Base-by-base conservation (phyloP, 2,113 vertebrate species). In the Gulo gulo region DNA sequence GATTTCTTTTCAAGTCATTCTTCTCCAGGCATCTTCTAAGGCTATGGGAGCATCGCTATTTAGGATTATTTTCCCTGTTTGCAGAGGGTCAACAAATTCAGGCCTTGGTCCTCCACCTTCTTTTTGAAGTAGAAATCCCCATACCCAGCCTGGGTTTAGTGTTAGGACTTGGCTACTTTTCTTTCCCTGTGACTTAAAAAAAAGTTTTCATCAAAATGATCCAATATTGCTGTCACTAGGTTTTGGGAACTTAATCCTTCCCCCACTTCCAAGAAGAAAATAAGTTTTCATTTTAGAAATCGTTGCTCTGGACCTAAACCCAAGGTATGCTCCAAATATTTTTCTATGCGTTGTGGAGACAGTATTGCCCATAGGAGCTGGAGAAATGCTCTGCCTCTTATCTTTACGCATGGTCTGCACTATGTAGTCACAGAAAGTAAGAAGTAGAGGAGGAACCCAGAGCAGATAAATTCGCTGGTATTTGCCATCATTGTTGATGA, bases 1-100 rank as follows among this genome's bases (percentile, higher is more conserved):
- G 29, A 61, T 29, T 20, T 20, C 69, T 10, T 76, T 67, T 36
- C 39, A 26, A 61, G 50, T 57, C 57, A 79, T 21, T 79, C 76
- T 91, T 93, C 88, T 36, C 95, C 83, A 71, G 87, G 93, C 91
- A 52, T 97, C 97, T 89, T 96, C 84, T 52, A 50, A 91, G 69
- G 85, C 18, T 36, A 14, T 0, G 23, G 65, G 55, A 13, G 45
- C 63, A 4, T 14, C 23, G 81, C 88, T 89, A 5, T 50, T 95
- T 26, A 61, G 26, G 94, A 63, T 31, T 24, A 15, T 63, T 34
- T 88, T 34, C 71, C 71, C 82, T 83, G 29, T 29, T 83, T 6
- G 1, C 15, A 1, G 55, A 71, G 93, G 36, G 71, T 20, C 47
- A 76, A 88, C 88, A 45, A 12, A 57, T 31, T 29, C 31, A 1